A percentile compares a stretch with the other conserved stretches of the same genome.
Evolutionary conservation across 2,113 vertebrate genomes (phyloP).

Genomic region (Microcebus lehilahytsara): DNA sequence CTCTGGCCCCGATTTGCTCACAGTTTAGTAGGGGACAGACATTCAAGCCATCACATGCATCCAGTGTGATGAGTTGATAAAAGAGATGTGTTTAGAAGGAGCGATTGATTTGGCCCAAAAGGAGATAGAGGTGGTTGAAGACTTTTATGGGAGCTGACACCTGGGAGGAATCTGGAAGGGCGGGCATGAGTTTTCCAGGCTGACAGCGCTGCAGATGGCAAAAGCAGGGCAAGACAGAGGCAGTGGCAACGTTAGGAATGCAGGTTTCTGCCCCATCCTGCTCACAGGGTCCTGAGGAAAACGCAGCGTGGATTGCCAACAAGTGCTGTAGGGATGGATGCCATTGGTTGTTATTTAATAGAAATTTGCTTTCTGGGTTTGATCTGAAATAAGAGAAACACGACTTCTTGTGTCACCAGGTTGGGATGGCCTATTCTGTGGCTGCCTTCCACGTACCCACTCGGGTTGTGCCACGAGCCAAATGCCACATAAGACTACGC

Average conservation of each 20-base stretch:
- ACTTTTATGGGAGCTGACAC: neutral
- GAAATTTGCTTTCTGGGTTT: slow-evolving; percentile 20
- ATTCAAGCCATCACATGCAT: neutral
- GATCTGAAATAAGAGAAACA: neutral
- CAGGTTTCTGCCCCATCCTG: neutral
- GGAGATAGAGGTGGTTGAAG: neutral
- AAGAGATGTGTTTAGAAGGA: neutral
- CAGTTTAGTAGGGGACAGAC: neutral
- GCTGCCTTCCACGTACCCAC: neutral
- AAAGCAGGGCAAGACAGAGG: neutral
- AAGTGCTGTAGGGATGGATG: neutral
- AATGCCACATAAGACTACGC: neutral
- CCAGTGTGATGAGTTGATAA: neutral
- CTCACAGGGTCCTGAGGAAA: neutral
- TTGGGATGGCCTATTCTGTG: neutral
- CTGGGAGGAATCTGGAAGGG: neutral
- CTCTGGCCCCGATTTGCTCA: neutral
- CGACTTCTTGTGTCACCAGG: neutral
- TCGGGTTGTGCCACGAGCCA: neutral
- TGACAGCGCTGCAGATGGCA: neutral
- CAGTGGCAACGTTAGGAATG: neutral
- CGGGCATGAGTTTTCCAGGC: neutral
- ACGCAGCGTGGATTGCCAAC: neutral
- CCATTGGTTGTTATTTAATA: neutral
- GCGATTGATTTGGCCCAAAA: neutral